phyloP scores from a whole-genome alignment of 2,888 invertebrate species.

The Synanthedon andrenaeformis region DNA sequence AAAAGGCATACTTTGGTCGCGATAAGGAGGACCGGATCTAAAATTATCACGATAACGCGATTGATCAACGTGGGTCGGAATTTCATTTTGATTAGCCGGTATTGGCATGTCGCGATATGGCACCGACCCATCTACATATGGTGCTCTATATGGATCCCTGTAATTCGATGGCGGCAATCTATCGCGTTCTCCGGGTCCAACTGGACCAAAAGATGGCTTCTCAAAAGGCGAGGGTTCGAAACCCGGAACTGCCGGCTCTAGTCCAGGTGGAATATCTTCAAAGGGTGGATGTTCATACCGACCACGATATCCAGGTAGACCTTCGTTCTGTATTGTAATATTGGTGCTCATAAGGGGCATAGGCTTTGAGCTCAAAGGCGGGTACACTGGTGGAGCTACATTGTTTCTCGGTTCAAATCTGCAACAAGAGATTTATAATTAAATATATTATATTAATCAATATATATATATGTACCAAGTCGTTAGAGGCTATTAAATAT shows the following conservation, averaged over 20 bases:
- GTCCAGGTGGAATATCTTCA: conserved; percentile 73
- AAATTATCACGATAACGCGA: conserved; percentile 51
- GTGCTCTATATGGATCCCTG: conserved; percentile 47
- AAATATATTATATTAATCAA: not conserved
- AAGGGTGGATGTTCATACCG: conserved; percentile 58
- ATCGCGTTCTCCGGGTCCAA: conserved; percentile 45
- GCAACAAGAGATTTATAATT: conserved; percentile 22
- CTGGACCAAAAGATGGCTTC: conserved; percentile 49
- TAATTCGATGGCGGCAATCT: conserved; percentile 45
- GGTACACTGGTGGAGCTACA: conserved; percentile 40
- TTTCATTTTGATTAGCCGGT: conserved; percentile 37
- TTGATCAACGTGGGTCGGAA: conserved; percentile 51
- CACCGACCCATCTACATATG: conserved; percentile 39
- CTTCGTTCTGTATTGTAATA: conserved; percentile 35
- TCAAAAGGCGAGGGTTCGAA: conserved; percentile 71
- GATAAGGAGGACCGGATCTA: conserved; percentile 41
- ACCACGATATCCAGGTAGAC: conserved; percentile 46
- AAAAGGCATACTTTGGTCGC: conserved; percentile 41
- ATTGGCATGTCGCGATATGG: conserved; percentile 38
- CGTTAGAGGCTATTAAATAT: too few relatives aligned
- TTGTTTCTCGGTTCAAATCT: conserved; percentile 55
- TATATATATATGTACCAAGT: too few relatives aligned
- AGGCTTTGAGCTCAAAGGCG: conserved; percentile 43
- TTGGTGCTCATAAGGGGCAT: conserved; percentile 33
- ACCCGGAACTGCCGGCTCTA: conserved; percentile 73